Evolutionary conservation across 2,113 vertebrate species (phyloP).

Genomic region (Brachypteracias leptosomus): DNA sequence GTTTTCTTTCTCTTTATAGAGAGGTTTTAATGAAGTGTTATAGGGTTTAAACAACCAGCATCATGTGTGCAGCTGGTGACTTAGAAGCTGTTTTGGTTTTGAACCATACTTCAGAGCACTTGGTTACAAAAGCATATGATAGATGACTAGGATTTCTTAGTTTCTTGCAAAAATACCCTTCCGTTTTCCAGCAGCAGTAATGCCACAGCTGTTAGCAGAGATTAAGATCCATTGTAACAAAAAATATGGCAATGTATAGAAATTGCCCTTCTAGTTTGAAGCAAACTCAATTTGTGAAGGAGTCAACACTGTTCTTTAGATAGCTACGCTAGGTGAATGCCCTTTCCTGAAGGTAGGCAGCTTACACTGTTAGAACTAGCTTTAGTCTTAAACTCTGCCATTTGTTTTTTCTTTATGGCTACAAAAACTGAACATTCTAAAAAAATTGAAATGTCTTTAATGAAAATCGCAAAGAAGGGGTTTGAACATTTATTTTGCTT

Average conservation of each 20-base stretch:
- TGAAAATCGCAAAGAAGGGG: not conserved
- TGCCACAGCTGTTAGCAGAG: not conserved
- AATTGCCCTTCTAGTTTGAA: not conserved
- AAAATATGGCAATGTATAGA: not conserved
- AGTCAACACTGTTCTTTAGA: not conserved
- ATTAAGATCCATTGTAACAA: not conserved
- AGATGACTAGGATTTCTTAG: not conserved
- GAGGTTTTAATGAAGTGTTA: not conserved
- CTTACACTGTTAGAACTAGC: not conserved
- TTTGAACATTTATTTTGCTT: not conserved
- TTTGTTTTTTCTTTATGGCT: not conserved
- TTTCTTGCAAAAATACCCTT: not conserved
- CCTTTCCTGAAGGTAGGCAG: not conserved
- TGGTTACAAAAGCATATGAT: not conserved
- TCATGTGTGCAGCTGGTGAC: not conserved
- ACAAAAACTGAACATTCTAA: not conserved
- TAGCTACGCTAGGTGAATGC: not conserved
- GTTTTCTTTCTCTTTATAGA: not conserved
- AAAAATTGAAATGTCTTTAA: not conserved
- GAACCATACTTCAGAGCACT: not conserved
- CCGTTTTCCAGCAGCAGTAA: not conserved
- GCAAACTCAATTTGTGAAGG: not conserved
- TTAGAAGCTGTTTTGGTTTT: conserved; percentile 22
- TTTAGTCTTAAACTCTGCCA: not conserved
- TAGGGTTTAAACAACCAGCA: not conserved